Evolutionary conservation across 1,140 invertebrate genomes (phyloP), one percentile per base, ranked within the genome.

Genomic region (Drosophila pruinosa): DNA sequence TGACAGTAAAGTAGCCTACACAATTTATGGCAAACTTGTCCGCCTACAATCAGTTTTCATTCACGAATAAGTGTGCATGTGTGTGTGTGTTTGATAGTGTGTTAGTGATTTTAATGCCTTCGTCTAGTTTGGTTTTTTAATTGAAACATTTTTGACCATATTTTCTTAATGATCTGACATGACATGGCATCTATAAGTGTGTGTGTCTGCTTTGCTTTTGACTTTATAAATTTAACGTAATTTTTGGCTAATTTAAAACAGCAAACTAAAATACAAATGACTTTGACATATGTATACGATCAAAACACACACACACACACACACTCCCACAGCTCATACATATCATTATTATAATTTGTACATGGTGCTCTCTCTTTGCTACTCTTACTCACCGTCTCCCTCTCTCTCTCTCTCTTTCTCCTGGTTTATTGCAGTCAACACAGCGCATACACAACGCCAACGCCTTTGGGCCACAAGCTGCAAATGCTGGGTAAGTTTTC

Each of bases 151-250:
- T 86, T 82, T 86, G 82, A 78, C 82, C 82, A 86, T 88, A 86
- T 86, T 86, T 86, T 86, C 82, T 88, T 88, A 89, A 86, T 86
- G 82, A 86, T 88, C 82, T 72, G 82, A 86, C 82, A 88, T 86
- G 82, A 88, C 82, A 82, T 88, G 81, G 80, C 80, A 80, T 85
- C 81, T 78, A 71, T 75, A 14, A 7, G 58, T 72, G 57, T 52
- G 38, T 56, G 53, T 47, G 19, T 39, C 15, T 61, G 34, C 24
- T 26, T 50, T 52, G 58, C 19, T 12, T 19, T 72, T 36, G 31
- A 47, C 63, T 67, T 71, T 77, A 86, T 70, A 71, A 76, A 80
- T 73, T 73, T 62, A 69, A 72, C 58, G 59, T 63, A 68, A 81
- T 85, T 88, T n/a, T 88, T 63, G 65, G 80, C 78, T 88, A 88